Evolutionary conservation across 2,888 invertebrate genomes (phyloP).

Genomic region (Listrodromus nycthemerus): DNA sequence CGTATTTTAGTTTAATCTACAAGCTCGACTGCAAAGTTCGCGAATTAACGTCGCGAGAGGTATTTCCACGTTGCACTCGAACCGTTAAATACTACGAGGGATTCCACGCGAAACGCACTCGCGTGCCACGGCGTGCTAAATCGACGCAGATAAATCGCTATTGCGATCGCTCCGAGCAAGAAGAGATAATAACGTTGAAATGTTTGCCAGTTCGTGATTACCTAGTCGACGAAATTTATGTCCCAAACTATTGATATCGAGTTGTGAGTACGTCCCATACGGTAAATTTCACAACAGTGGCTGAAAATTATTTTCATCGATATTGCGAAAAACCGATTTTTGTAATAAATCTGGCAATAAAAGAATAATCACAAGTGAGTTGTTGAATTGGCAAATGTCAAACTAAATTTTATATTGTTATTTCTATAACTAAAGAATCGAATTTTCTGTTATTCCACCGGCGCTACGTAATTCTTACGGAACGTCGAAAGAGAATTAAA

Average conservation of each 20-base stretch:
- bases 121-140: conserved; percentile 2
- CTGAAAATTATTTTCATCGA: background rate
- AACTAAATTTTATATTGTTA: background rate
- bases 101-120: conserved; percentile 17
- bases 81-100: conserved; percentile 29
- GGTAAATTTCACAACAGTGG: background rate
- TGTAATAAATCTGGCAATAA: background rate
- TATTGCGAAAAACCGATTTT: background rate
- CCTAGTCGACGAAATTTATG: conserved; percentile 4
- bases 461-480: background rate
- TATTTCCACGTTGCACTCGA: conserved; percentile 23
- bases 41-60: conserved; percentile 29
- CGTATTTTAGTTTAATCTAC: conserved; percentile 58
- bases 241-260: conserved; percentile 18
- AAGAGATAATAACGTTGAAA: background rate
- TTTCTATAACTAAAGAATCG: background rate
- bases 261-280: too few relatives aligned
- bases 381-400: background rate
- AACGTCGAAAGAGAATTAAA: background rate
- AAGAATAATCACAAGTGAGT: background rate
- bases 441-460: background rate
- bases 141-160: background rate
- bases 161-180: background rate
- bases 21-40: conserved; percentile 11
- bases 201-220: background rate